A percentile compares a stretch with the other conserved stretches of the same genome.
Evolutionary conservation across 2,888 invertebrate genomes (phyloP).

Genomic region (Synanthedon formicaeformis): DNA sequence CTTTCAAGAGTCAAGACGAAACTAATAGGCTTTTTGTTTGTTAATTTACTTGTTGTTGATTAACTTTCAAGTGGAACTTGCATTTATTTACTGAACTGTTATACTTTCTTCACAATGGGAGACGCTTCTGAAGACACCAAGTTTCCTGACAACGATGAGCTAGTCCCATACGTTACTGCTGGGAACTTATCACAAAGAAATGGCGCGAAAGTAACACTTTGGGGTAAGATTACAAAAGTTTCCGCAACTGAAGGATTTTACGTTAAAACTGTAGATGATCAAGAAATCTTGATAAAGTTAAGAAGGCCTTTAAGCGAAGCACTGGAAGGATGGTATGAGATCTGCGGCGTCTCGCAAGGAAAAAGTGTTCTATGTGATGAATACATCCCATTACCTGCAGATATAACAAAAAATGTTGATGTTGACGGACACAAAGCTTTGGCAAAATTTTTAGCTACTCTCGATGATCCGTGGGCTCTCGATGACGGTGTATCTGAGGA

Average conservation of each 20-base stretch:
- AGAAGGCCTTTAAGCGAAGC: slow-evolving; percentile 48
- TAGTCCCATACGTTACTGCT: slow-evolving; percentile 58
- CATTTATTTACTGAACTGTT: too few species aligned
- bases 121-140: slow-evolving; percentile 61
- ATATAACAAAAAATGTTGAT: slow-evolving; percentile 52
- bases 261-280: slow-evolving; percentile 58
- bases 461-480: slow-evolving; percentile 64
- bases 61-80: too few species aligned
- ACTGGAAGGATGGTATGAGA: slow-evolving; percentile 63
- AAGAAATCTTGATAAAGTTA: slow-evolving; percentile 50
- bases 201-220: slow-evolving; percentile 58
- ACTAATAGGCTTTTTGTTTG: too few species aligned
- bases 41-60: too few species aligned
- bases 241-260: slow-evolving; percentile 55
- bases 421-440: slow-evolving; percentile 53
- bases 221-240: slow-evolving; percentile 62
- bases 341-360: slow-evolving; percentile 56
- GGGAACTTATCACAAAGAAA: slow-evolving; percentile 51
- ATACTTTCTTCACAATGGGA: slow-evolving; percentile 26
- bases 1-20: too few species aligned
- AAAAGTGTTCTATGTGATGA: slow-evolving; percentile 57
- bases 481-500: slow-evolving; percentile 34
- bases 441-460: slow-evolving; percentile 43
- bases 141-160: slow-evolving; percentile 61
- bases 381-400: slow-evolving; percentile 46